phyloP scores from a whole-genome alignment of 2,113 vertebrate genomes.

The Mormyrus iriodes region DNA sequence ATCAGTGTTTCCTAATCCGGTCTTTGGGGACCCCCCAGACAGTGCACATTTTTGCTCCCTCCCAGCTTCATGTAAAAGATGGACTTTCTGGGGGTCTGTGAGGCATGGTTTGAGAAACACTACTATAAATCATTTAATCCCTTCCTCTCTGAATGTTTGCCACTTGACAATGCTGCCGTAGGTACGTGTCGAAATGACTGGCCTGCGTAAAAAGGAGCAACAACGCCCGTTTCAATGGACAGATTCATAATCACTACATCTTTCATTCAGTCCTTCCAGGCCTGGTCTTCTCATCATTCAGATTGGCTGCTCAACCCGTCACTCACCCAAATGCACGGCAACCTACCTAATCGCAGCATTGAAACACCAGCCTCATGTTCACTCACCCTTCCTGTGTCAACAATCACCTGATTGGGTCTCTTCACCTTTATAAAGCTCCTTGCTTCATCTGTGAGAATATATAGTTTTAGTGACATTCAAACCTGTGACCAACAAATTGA shows the following conservation, averaged over 20 bases:
- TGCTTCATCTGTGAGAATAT: conserved; percentile 23
- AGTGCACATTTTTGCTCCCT: not conserved
- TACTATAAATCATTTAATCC: not conserved
- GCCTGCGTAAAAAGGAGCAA: not conserved
- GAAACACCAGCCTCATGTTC: conserved; percentile 10
- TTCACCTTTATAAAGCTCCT: conserved; percentile 34
- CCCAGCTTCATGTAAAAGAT: not conserved
- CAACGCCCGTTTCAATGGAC: not conserved
- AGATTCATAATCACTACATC: not conserved
- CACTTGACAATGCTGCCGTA: not conserved
- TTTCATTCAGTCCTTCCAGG: not conserved
- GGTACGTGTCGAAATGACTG: not conserved
- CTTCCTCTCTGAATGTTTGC: not conserved
- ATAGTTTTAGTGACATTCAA: not conserved
- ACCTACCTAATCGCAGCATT: conserved; percentile 4
- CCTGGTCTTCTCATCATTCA: not conserved
- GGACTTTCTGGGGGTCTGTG: not conserved
- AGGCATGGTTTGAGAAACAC: not conserved
- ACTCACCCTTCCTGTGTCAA: conserved; percentile 42
- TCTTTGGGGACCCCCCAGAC: not conserved
- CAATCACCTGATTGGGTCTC: conserved; percentile 34
- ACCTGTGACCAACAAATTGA: not conserved
- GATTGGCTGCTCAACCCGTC: not conserved
- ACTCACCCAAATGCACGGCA: not conserved
- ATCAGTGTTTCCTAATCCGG: not conserved